Base-by-base conservation (phyloP, 2,888 invertebrate genomes). In the Clepsis dumicolana region DNA sequence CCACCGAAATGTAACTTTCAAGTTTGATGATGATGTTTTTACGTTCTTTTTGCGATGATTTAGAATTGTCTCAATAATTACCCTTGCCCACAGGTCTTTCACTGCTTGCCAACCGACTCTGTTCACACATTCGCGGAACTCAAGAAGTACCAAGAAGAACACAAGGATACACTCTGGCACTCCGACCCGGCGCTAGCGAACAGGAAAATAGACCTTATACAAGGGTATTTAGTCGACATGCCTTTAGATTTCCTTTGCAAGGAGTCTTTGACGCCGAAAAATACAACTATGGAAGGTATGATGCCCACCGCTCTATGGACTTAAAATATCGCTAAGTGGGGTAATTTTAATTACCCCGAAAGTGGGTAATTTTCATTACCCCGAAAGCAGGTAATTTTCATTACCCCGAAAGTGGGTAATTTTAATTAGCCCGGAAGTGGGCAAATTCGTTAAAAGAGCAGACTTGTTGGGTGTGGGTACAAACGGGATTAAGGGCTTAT, bases 241-340 rank as follows among this genome's bases (percentile, higher is more conserved):
- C 99, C 99, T 0, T 89, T 98, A 62, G 94, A 97, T 70, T 99
- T 99, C 90, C 95, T 99, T n/a, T 95, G 95, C 79, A 95, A 97
- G 75, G 98, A 99, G 90, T 95, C 95, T 52, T 93, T 99, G 52
- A 97, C 97, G 18, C 99, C 99, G 7, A 95, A 96, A 63, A 95
- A 96, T 48, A 95, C 95, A 16, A 96, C 97, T 21, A 97, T 97
- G 86, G 99, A 99, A 87, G 98, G 98, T 57, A 96, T 99, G 80
- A 96, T 99, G 95, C 99, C 99, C 2, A 97, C 97, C 32, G 94
- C 97, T 1, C 93, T 99, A 21, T 99, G 99, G 98, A 98, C 98
- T 18, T 98, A 92, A 8, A 44, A 7, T 44, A 7, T 4, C 4
- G 4, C 3, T 38, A 38, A 10, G n/a, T 14, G n/a, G 38, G 38